Evolutionary conservation across 2,113 vertebrate genomes (phyloP), one percentile per base, ranked within the genome.

Genomic region (Pionites leucogaster): DNA sequence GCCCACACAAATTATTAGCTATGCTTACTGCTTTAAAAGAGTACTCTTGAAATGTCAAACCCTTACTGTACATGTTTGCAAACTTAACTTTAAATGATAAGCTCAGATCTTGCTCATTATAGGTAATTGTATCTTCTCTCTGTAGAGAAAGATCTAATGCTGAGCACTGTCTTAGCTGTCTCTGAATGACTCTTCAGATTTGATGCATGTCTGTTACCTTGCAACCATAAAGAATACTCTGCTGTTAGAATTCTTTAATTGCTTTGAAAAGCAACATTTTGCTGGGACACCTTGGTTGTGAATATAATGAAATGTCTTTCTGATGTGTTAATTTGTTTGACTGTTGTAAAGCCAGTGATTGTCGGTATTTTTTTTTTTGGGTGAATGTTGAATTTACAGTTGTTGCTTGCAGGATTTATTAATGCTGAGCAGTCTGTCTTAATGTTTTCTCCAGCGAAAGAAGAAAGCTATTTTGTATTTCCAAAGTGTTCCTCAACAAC

Each of bases 1-100:
- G 95, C 93, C 86, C 90, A 96, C 93, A 94, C 90, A 90, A 92
- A 93, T 95, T 88, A 92, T 71, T 92, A 91, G 77, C 80, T 92
- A 7, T 88, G 82, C 92, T 89, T 81, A 22, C 83, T 79, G 83
- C 91, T 88, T 22, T 68, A 31, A 55, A 52, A 57, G 79, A 86
- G 69, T 31, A 7, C 60, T 95, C 69, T 78, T 63, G 65, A 96
- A 93, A 93, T 96, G 88, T 93, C 96, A 96, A 88, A 82, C 52
- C 65, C 68, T 88, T 53, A 60, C 83, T 60, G 47, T 24, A 69
- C 27, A 2, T 84, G 70, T 96, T 97, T 96, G 90, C 88, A 95
- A 96, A 95, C 87, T 78, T 81, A 90, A 81, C 76, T 84, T 96
- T 75, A 90, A 95, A 91, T 94, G 50, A 95, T 93, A 79, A 93